Base-by-base conservation (phyloP, 2,113 vertebrate genomes). In the Mobula hypostoma region DNA sequence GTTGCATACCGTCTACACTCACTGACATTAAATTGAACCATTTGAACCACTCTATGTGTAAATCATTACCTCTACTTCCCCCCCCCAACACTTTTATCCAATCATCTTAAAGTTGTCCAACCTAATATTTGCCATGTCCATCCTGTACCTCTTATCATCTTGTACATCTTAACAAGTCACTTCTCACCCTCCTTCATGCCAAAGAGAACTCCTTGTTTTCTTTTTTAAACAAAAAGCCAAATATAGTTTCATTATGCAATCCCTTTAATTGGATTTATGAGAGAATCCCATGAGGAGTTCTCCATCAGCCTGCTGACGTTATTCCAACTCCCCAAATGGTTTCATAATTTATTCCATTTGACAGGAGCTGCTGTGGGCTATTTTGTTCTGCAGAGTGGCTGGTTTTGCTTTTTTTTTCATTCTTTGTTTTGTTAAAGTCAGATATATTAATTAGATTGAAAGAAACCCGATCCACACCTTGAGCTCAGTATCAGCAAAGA, bases 321-420 rank as follows among this genome's bases (percentile, higher is more conserved):
- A 32, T 90, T 2, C 63, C 29, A 90, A 90, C 61, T 68, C 61
- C 85, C 85, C 85, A 66, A 90, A 90, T 68, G 85, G 61, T n/a
- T 19, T 90, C 29, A 66, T 36, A 90, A 90, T 90, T 90, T 66
- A 90, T 90, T 90, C 85, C 61, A n/a, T 66, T 90, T 32, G 85
- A 66, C 17, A 32, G n/a, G 17, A 68, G 66, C 58, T 32, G 61
- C 61, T 32, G 14, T 32, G n/a, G 85, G 61, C 32, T 90, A 63
- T n/a, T 63, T 90, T 32, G 63, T 66, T 32, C 15, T 90, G 61
- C 85, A 66, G 29, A 90, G 61, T 1, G 14, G 7, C 7, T 66
- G 12, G 2, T 29, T 15, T 90, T 90, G 29, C 66, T 61, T 56
- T 21, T 4, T 56, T 66, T 32, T 90, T 66, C n/a, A 36, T 32